Base-by-base conservation (phyloP, 2,113 vertebrate species). In the Edolisoma coerulescens region DNA sequence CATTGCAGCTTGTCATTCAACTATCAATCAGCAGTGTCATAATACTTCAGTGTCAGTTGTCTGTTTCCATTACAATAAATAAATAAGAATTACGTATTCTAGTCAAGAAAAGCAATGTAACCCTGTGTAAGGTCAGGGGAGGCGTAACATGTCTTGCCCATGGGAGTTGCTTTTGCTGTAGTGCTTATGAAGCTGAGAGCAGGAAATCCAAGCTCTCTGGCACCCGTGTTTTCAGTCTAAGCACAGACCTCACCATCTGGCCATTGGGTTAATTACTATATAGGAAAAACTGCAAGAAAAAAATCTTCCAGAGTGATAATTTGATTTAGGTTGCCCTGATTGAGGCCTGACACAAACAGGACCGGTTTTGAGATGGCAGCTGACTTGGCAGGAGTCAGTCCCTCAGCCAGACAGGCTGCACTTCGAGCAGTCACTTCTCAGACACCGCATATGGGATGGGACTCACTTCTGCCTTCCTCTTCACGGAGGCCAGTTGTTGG, bases 61-160 rank as follows among this genome's bases (percentile, higher is more conserved):
- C 94, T 84, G 68, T 68, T 93, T 81, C 86, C 60, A 94, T 92
- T 95, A 92, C 39, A 93, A 81, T 95, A 93, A 95, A 95, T 95
- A 94, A 95, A 84, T 91, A 95, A 95, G 86, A 96, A 95, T 93
- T 92, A 92, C 4, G 35, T 81, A 84, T 95, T 92, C 91, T 60
- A 63, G 86, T 67, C 73, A 87, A 89, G 73, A 39, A 84, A 89
- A 71, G 80, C 64, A 56, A 28, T 37, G 32, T 63, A 90, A 87
- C 81, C 52, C 69, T 53, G 9, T 28, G 52, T 87, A 84, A 90
- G 83, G 86, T 81, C 65, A 5, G n/a, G 27, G 47, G 50, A 88
- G 52, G 77, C 1, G 1, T 80, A 86, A 70, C 70, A 30, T 26
- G 35, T 26, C 44, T 6, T 64, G 73, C 69, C 69, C 26, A 8